Percentiles rank a stretch among this genome's conserved stretches.
These are phyloP conservation scores for Hippocampus zosterae DNA, from an alignment of 2,113 vertebrate species.

Conservation along the genomic window DNA sequence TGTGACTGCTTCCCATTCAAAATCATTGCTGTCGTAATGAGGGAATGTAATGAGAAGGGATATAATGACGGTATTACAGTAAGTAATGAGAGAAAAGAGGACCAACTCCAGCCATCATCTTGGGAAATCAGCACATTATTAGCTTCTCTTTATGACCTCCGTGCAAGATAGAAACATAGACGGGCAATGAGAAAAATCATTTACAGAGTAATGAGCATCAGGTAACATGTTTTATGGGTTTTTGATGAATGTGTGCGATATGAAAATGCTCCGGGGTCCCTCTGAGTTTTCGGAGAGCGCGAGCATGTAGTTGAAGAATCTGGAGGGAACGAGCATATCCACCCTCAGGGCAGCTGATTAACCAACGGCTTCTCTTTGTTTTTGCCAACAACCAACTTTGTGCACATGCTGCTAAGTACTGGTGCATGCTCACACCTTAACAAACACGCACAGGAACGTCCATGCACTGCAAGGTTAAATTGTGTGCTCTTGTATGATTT, in stretches of 20 bases:
- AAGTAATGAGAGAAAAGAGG: slow-evolving; percentile 60
- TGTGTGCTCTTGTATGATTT: neutral
- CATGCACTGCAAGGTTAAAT: neutral
- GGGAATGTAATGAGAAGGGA: slow-evolving; percentile 49
- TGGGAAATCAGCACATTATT: slow-evolving; percentile 65
- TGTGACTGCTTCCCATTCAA: slow-evolving; percentile 38
- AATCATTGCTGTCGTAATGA: slow-evolving; percentile 53
- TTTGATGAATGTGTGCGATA: slow-evolving; percentile 49
- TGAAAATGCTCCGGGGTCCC: slow-evolving; percentile 26
- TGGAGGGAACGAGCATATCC: neutral
- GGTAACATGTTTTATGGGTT: slow-evolving; percentile 58
- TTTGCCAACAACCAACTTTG: neutral
- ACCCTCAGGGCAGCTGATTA: slow-evolving; percentile 19
- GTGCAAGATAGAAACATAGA: slow-evolving; percentile 51
- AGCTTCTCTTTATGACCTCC: slow-evolving; percentile 57
- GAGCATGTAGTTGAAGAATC: slow-evolving; percentile 9
- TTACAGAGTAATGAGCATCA: slow-evolving; percentile 53
- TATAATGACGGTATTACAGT: slow-evolving; percentile 52
- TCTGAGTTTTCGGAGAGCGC: slow-evolving; percentile 23
- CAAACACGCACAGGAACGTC: neutral
- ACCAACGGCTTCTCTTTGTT: slow-evolving; percentile 7
- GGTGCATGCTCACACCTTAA: neutral
- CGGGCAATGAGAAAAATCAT: slow-evolving; percentile 50
- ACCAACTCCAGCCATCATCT: slow-evolving; percentile 40
- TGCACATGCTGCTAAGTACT: neutral